Percentiles rank a stretch among this genome's conserved stretches.
phyloP scores from a whole-genome alignment of 2,888 invertebrate genomes.

The Epiblema foenella region DNA sequence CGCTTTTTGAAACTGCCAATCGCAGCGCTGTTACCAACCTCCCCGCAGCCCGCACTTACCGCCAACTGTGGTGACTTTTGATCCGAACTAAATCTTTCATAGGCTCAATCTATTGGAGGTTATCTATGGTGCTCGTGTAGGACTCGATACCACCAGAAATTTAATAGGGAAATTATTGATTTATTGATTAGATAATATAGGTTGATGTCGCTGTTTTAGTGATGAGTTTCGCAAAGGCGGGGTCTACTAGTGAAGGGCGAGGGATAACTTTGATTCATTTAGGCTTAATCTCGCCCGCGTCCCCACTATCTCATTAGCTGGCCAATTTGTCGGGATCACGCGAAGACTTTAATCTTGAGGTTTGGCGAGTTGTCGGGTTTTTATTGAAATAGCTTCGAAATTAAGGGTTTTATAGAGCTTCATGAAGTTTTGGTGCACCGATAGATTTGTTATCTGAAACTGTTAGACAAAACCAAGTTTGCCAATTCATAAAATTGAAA shows the following conservation, averaged over 20 bases:
- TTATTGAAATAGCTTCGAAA: conserved; percentile 31
- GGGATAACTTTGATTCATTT: conserved; percentile 72
- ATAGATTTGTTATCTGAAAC: no score
- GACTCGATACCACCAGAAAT: no score
- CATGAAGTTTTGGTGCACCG: not conserved
- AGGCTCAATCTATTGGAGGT: no score
- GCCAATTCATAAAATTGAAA: no score
- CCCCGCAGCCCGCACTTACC: no score
- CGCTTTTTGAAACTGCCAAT: no score
- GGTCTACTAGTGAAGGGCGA: conserved; percentile 27
- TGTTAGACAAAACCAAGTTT: no score
- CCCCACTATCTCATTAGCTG: conserved; percentile 77
- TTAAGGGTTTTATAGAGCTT: conserved; percentile 17
- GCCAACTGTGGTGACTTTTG: no score
- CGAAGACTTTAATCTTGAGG: conserved; percentile 73
- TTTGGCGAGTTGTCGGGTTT: conserved; percentile 58
- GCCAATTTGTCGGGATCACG: conserved; percentile 76
- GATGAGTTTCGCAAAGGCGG: not conserved
- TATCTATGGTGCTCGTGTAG: no score
- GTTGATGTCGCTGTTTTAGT: not conserved
- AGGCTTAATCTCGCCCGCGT: conserved; percentile 69
- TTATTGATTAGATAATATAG: not conserved
- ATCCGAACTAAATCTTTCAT: no score
- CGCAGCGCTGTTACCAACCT: no score
- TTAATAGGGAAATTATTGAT: not conserved